Evolutionary conservation across 2,797 vertebrate genomes (phyloP), one percentile per base, ranked within the genome.

Genomic region (Toxotes lorentzi): DNA sequence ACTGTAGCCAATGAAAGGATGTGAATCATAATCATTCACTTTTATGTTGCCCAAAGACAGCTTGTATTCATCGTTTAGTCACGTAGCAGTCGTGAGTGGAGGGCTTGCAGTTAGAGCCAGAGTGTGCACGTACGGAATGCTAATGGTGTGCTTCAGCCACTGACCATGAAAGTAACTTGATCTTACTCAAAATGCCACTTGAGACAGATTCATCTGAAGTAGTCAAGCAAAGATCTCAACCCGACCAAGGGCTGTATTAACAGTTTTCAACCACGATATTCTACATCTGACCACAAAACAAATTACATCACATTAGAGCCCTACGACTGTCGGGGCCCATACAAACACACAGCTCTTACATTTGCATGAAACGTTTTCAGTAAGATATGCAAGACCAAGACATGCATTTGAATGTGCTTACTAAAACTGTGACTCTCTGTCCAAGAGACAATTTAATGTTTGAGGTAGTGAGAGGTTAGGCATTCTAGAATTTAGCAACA

Each of bases 121-220:
- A 19, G 48, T 10, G 65, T 4, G 23, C 73, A 57, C 63, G 11
- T 53, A 40, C 68, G 86, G 83, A 81, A 88, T 90, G 76, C 61
- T 81, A 83, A 90, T 87, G 35, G 14, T 73, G 68, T 68, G 40
- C 78, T 81, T 82, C 71, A 53, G 70, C 76, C 73, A 50, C 57
- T 63, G 78, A 86, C 73, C 75, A 83, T 79, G 72, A 81, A 77
- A 74, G 76, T 74, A 70, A 77, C 79, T 78, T 73, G 60, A 78
- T 73, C 61, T 74, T 60, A 24, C 60, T 75, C 58, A 56, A 86
- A 86, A 86, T 90, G 84, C 70, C 78, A 82, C 80, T 70, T 70
- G 64, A 87, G 78, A 83, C 30, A 3, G 45, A 85, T 76, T 81
- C 24, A 70, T 79, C 43, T 70, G 23, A 73, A 83, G 79, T 77